Conservation (phyloP, 2,888 invertebrate genomes). For the Phorcus lineatus region DNA sequence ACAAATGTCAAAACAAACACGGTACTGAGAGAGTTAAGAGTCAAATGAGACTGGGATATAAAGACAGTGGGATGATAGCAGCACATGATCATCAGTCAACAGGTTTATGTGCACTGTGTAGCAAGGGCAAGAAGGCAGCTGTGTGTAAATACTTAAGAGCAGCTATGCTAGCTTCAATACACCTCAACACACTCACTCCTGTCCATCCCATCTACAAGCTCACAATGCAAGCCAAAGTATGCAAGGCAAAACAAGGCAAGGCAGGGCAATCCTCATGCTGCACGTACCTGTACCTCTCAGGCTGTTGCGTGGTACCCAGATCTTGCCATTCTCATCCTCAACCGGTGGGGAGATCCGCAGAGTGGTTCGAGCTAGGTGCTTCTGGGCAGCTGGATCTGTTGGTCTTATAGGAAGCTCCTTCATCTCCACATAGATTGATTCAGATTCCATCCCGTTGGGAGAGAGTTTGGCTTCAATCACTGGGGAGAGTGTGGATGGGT, state of each 20-base stretch:
- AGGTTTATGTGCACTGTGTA: no score
- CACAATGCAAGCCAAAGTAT: no score
- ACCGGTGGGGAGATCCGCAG: slow-evolving; percentile 52
- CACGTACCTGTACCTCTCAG: slow-evolving; percentile 5
- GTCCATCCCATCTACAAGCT: no score
- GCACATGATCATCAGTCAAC: no score
- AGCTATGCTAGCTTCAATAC: no score
- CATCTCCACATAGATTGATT: slow-evolving; percentile 40
- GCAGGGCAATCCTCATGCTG: slow-evolving; percentile 19
- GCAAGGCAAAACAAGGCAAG: background rate
- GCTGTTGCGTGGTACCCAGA: slow-evolving; percentile 53
- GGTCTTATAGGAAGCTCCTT: slow-evolving; percentile 26
- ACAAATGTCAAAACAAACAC: no score
- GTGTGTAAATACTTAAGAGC: no score
- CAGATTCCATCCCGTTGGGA: slow-evolving; percentile 24
- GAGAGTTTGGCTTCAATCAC: slow-evolving; percentile 46
- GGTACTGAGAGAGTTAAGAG: no score
- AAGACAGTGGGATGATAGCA: no score
- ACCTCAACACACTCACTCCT: no score
- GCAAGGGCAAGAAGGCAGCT: no score
- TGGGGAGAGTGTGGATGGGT: slow-evolving; percentile 58
- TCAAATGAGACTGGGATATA: no score
- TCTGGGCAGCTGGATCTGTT: slow-evolving; percentile 44
- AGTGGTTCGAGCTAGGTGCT: slow-evolving; percentile 50
- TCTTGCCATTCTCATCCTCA: slow-evolving; percentile 50